A percentile compares a stretch with the other conserved stretches of the same genome.
These are phyloP conservation scores for Tipula vernalis DNA, from an alignment of 2,888 invertebrate genomes.

Conservation along the genomic window DNA sequence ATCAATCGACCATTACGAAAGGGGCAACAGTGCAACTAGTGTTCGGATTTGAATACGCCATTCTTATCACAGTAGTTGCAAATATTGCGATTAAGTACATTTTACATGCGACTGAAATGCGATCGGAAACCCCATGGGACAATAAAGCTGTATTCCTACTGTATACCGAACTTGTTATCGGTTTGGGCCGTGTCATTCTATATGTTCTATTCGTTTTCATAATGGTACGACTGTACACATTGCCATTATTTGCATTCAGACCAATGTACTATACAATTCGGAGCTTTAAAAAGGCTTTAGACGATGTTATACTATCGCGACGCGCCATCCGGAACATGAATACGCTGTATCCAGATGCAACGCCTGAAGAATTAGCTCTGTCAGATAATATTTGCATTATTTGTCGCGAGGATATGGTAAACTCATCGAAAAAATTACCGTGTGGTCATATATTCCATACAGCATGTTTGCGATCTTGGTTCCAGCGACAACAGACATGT, in stretches of 20 bases:
- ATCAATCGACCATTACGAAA: conserved; percentile 79
- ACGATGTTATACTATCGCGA: conserved; percentile 92
- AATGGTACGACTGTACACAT: conserved; percentile 93
- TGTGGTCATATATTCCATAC: conserved; percentile 99
- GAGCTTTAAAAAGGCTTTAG: conserved; percentile 94
- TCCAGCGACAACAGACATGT: conserved; percentile 98
- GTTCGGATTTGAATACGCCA: conserved; percentile 99
- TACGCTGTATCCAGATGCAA: conserved; percentile 92
- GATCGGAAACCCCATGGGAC: conserved; percentile 89
- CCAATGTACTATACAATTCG: conserved; percentile 99
- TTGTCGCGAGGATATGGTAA: conserved; percentile 63
- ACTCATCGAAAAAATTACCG: conserved; percentile 86
- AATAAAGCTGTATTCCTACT: conserved; percentile 95
- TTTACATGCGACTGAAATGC: conserved; percentile 72
- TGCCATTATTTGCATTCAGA: conserved; percentile 95
- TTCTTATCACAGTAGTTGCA: conserved; percentile 81
- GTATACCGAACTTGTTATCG: conserved; percentile 92
- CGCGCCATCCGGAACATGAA: conserved; percentile 97
- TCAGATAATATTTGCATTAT: conserved; percentile 99
- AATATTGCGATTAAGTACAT: conserved; percentile 90
- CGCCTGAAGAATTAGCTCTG: conserved; percentile 76
- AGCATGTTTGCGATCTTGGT: conserved; percentile 95
- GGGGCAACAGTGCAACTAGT: conserved; percentile 97
- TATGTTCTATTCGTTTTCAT: conserved; percentile 88
- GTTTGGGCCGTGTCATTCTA: conserved; percentile 69